Conservation (phyloP, 2,888 invertebrate species). For the Platypus cylindrus region DNA sequence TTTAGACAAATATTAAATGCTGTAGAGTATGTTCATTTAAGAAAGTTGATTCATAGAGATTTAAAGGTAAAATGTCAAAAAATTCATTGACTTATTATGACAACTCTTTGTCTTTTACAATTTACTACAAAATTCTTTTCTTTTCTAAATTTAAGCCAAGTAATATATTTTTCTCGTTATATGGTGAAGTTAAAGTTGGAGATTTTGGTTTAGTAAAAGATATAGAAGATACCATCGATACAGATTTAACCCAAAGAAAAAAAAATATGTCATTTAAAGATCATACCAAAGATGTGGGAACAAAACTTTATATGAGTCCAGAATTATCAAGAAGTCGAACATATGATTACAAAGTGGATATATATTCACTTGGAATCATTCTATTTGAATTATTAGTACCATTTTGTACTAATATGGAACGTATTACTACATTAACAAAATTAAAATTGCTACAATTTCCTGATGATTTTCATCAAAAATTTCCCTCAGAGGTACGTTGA, state of each 20-base stretch:
- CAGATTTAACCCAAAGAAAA: constrained; percentile 35
- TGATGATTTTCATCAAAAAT: constrained; percentile 45
- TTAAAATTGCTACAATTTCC: constrained; percentile 60
- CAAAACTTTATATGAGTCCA: constrained; percentile 95
- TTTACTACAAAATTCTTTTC: neutral
- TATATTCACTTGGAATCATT: constrained; percentile 87
- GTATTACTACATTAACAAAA: constrained; percentile 53
- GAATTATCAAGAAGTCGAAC: constrained; percentile 69
- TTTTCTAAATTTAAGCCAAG: constrained; percentile 51
- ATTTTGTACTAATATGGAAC: constrained; percentile 84
- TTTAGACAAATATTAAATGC: constrained; percentile 89
- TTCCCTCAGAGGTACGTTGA: constrained; percentile 55
- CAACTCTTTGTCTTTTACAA: neutral
- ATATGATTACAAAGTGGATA: constrained; percentile 88
- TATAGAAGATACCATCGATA: constrained; percentile 47
- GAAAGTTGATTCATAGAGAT: constrained; percentile 90
- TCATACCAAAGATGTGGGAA: constrained; percentile 58
- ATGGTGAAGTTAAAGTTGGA: constrained; percentile 87
- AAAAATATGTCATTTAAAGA: constrained; percentile 19
- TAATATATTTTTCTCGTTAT: constrained; percentile 85
- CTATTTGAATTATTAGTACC: constrained; percentile 85
- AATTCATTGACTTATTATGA: constrained; percentile 1
- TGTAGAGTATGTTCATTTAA: constrained; percentile 88
- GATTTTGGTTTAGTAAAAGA: constrained; percentile 97
- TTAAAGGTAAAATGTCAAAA: constrained; percentile 61